A percentile compares a stretch with the other conserved stretches of the same genome.
Conservation (phyloP, 2,113 vertebrate genomes). For the Uria aalge region DNA sequence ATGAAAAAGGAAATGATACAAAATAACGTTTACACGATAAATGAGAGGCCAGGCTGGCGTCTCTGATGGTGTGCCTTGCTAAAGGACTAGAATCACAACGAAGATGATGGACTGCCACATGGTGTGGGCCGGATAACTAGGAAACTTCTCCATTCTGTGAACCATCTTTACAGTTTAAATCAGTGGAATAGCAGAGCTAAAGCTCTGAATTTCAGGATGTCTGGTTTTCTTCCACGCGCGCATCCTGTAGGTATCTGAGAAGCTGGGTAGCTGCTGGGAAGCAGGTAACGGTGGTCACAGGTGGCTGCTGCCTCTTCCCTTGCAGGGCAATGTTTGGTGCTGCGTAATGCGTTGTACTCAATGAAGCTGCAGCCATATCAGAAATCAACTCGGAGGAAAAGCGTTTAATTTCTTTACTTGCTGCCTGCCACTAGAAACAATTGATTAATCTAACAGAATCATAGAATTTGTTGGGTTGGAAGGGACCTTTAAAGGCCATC, state of each 20-base stretch:
- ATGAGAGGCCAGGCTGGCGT: rapidly evolving
- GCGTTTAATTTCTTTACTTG: not conserved
- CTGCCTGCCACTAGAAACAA: not conserved
- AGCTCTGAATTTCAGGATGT: not conserved
- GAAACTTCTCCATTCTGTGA: not conserved
- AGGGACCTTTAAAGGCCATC: no score
- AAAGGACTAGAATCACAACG: not conserved
- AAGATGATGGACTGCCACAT: not conserved
- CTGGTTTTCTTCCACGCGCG: not conserved
- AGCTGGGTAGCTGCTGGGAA: not conserved
- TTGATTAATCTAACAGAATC: not conserved
- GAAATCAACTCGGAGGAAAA: not conserved
- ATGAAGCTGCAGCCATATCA: not conserved
- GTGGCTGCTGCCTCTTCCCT: not conserved
- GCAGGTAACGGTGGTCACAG: not conserved
- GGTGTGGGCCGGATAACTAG: not conserved
- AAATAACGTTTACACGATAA: not conserved
- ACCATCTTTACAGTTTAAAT: not conserved
- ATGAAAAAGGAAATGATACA: not conserved
- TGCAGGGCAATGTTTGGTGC: not conserved
- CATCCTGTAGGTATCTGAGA: not conserved
- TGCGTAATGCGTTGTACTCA: not conserved
- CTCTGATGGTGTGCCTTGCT: not conserved
- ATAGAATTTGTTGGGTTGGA: no score
- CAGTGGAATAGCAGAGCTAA: not conserved